These are phyloP conservation scores for Folsomia manolachei DNA, from an alignment of 2,888 invertebrate species.

Conservation along the genomic window DNA sequence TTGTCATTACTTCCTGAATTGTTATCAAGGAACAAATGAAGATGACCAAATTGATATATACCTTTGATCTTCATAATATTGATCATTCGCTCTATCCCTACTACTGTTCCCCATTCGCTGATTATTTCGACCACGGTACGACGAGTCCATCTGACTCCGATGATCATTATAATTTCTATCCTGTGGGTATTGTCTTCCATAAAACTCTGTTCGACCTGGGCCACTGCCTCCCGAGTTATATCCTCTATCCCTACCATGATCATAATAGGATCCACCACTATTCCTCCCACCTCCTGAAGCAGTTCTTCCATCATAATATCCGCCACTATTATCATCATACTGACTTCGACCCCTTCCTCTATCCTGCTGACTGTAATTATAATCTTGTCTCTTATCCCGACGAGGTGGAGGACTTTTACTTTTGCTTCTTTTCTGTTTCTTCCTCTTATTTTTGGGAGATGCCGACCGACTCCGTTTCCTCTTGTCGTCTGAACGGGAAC, in stretches of 20 bases:
- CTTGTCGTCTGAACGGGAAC: background rate
- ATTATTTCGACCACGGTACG: background rate
- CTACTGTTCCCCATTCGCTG: background rate
- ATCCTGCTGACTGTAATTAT: slow-evolving; percentile 9
- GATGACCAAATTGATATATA: slow-evolving; percentile 16
- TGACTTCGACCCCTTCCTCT: background rate
- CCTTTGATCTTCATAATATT: slow-evolving; percentile 34
- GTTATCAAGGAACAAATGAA: slow-evolving; percentile 10
- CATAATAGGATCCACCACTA: slow-evolving; percentile 18
- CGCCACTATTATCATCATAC: slow-evolving; percentile 13
- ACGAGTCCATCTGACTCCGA: no score
- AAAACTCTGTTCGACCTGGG: background rate
- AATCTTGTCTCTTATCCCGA: slow-evolving; percentile 5
- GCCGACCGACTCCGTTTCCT: slow-evolving; percentile 23
- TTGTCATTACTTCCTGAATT: background rate
- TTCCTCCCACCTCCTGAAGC: background rate
- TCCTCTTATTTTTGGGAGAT: background rate
- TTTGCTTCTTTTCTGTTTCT: slow-evolving; percentile 10
- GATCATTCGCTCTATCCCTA: background rate
- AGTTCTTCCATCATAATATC: slow-evolving; percentile 9
- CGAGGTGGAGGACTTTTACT: slow-evolving; percentile 15
- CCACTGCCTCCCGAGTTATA: background rate
- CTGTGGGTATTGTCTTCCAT: background rate
- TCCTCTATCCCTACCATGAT: slow-evolving; percentile 7
- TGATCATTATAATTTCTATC: background rate